Evolutionary conservation across 2,888 invertebrate genomes (phyloP), one percentile per base, ranked within the genome.

Genomic region (Drosophila rubida): DNA sequence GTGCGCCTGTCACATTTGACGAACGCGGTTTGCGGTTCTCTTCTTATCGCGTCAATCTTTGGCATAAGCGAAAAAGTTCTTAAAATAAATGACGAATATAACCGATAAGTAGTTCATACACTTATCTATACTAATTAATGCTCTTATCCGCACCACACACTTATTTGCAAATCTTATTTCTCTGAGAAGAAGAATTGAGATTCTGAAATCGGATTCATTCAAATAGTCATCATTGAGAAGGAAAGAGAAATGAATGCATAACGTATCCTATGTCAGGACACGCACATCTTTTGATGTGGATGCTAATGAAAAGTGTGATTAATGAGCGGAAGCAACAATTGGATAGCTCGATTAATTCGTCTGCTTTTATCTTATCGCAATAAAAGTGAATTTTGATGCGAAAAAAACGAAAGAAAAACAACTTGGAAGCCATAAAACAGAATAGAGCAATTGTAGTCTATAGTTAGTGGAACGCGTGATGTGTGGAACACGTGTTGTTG

Each of bases 311-410:
- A 79, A 42, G 9, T 54, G 75, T 81, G 58, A 64, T 58, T 53
- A 48, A 63, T 22, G 48, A 23, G 13, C 53, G 50, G 44, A 73
- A 51, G 58, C 45, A 22, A 37, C 11, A 22, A 41, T 62, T 77
- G 54, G 48, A 60, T 73, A 62, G 54, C 30, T 55, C 25, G 22
- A 77, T 70, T 68, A 63, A 73, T 67, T 75, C 64, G 32, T 30
- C 41, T 53, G 62, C 50, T 51, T 67, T 73, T 87, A 85, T 82
- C 81, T 82, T 70, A 85, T 82, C 80, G 59, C 30, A 41, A 44
- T 61, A 42, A 55, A 67, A 54, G 51, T 44, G 54, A 44, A 61
- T 46, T 53, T 45, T 27, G 14, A 64, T 63, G 3, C n/a, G 44
- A 32, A 53, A 19, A 32, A 27, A 23, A 19, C 19, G 1, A 19